Conservation (phyloP, 2,113 vertebrate species). For the Thamnaconus septentrionalis region DNA sequence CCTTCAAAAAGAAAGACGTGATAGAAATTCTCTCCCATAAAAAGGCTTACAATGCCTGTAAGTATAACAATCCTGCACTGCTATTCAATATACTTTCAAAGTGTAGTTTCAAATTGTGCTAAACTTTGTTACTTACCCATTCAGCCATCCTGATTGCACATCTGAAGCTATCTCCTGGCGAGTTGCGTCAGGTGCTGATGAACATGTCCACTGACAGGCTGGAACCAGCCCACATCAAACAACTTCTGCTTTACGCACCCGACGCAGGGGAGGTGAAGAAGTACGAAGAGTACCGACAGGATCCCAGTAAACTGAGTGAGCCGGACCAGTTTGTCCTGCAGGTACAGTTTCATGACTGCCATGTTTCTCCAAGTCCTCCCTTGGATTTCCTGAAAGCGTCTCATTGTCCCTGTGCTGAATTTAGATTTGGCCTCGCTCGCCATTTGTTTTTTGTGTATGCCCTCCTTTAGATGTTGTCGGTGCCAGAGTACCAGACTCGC, state of each 20-base stretch:
- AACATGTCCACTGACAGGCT: conserved; percentile 87
- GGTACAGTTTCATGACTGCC: conserved; percentile 66
- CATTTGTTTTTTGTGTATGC: background rate
- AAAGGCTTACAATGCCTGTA: conserved; percentile 98
- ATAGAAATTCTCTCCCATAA: conserved; percentile 97
- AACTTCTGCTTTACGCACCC: conserved; percentile 92
- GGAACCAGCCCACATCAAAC: conserved; percentile 92
- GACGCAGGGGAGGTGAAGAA: conserved; percentile 90
- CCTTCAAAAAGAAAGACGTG: conserved; percentile 95
- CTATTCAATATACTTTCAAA: background rate
- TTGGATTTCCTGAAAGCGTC: background rate
- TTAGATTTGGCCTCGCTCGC: background rate
- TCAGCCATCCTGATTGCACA: conserved; percentile 96
- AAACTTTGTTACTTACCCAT: background rate
- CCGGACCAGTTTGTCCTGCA: conserved; percentile 95
- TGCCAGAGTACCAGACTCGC: conserved; percentile 92
- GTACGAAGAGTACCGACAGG: conserved; percentile 84
- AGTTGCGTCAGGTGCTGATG: conserved; percentile 90
- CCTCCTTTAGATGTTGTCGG: conserved; percentile 71
- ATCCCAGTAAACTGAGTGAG: conserved; percentile 89
- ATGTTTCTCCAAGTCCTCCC: background rate
- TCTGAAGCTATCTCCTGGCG: conserved; percentile 89
- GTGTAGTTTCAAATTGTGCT: too few species aligned
- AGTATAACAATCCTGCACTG: conserved; percentile 58
- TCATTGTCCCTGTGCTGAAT: background rate